These are phyloP conservation scores for Steinernema carpocapsae DNA, from an alignment of 2,888 invertebrate genomes.

Conservation along the genomic window DNA sequence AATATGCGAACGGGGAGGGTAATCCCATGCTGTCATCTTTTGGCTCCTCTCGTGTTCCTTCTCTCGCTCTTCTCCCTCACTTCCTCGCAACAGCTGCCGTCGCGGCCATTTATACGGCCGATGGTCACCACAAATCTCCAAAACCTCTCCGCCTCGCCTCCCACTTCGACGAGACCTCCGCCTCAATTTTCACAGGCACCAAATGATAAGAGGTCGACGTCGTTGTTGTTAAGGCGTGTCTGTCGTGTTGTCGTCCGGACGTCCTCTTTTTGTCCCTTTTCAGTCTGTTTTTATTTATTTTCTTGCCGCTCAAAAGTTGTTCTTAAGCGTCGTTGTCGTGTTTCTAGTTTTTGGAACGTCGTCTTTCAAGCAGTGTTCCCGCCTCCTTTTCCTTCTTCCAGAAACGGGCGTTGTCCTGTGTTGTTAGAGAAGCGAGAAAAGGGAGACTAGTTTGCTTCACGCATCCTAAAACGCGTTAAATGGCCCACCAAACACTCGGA, in stretches of 20 bases:
- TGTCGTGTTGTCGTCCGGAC: too few species aligned
- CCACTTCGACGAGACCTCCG: not conserved
- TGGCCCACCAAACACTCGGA: constrained; percentile 34
- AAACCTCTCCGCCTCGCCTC: constrained; percentile 21
- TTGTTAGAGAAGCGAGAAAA: not conserved
- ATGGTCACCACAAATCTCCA: constrained; percentile 34
- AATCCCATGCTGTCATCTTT: constrained; percentile 34
- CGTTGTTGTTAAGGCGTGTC: not conserved
- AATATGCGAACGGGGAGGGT: constrained; percentile 16
- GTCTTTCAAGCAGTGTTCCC: too few species aligned
- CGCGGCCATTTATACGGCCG: constrained; percentile 32
- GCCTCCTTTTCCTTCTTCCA: not conserved
- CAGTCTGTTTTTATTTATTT: constrained; percentile 13
- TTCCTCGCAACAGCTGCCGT: constrained; percentile 32
- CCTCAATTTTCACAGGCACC: not conserved
- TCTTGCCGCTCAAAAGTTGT: not conserved
- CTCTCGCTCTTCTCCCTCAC: constrained; percentile 18
- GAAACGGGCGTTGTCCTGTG: not conserved
- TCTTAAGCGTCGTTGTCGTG: too few species aligned
- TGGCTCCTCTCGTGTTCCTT: not conserved
- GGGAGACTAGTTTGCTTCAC: constrained; percentile 28
- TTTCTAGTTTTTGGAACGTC: too few species aligned
- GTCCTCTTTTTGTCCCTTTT: not conserved
- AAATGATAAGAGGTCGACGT: not conserved
- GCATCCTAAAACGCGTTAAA: constrained; percentile 33